These are phyloP conservation scores for Seriola rivoliana DNA, from an alignment of 2,113 vertebrate genomes.

Conservation along the genomic window DNA sequence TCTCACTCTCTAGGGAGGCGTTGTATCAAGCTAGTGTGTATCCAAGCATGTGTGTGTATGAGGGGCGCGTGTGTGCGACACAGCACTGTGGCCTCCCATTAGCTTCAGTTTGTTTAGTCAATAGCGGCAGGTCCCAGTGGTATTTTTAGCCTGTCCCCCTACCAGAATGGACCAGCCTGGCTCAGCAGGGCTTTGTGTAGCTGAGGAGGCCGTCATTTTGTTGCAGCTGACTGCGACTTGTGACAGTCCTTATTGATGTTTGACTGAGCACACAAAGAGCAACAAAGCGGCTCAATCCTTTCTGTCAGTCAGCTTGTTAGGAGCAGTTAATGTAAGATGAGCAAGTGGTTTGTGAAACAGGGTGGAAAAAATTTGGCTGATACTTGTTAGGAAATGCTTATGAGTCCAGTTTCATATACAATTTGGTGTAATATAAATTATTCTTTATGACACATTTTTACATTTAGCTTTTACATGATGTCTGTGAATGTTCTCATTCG, in stretches of 20 bases:
- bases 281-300: constrained; percentile 15
- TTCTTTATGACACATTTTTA: neutral
- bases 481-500: too few relatives aligned
- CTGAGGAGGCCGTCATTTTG: constrained; percentile 52
- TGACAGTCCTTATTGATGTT: constrained; percentile 57
- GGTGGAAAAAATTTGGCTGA: neutral
- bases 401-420: neutral
- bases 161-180: constrained; percentile 45
- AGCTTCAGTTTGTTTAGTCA: constrained; percentile 81
- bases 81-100: constrained; percentile 73
- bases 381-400: neutral
- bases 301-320: constrained; percentile 39
- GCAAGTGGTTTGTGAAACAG: neutral
- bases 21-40: constrained; percentile 45
- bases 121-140: constrained; percentile 78
- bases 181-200: constrained; percentile 69
- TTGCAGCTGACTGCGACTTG: constrained; percentile 43
- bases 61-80: constrained; percentile 3
- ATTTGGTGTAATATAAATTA: neutral
- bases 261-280: constrained; percentile 35
- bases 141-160: constrained; percentile 73
- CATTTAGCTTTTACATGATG: neutral
- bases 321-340: neutral
- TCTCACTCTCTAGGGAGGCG: constrained; percentile 79
- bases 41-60: constrained; percentile 4